phyloP scores from a whole-genome alignment of 2,888 invertebrate genomes.

The Heliconius sara region DNA sequence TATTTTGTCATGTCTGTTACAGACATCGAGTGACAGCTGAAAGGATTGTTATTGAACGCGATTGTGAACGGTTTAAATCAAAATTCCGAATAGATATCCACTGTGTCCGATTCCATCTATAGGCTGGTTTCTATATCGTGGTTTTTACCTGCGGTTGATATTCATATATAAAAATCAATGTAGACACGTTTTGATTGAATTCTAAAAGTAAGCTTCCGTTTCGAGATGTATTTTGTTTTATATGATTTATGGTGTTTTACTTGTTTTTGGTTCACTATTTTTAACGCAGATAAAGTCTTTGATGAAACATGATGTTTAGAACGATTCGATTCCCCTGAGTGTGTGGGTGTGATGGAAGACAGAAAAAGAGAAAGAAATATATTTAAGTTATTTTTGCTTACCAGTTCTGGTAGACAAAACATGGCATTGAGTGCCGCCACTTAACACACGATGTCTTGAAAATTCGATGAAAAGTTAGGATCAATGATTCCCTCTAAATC shows the following conservation, averaged over 20 bases:
- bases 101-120: conserved; percentile 26
- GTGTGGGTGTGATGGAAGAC: too few species aligned
- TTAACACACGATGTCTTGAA: too few species aligned
- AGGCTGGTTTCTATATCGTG: neutral
- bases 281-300: neutral
- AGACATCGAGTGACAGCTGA: conserved; percentile 35
- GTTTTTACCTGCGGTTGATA: neutral
- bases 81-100: conserved; percentile 20
- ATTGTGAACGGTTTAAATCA: conserved; percentile 30
- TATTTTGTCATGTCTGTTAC: conserved; percentile 28
- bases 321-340: neutral
- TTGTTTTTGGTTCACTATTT: neutral
- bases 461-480: too few species aligned
- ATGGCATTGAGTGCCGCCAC: too few species aligned
- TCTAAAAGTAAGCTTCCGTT: conserved; percentile 9
- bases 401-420: too few species aligned
- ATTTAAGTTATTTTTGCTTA: too few species aligned
- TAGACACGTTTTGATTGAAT: conserved; percentile 5
- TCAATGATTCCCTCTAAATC: too few species aligned
- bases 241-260: neutral
- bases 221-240: neutral
- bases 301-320: neutral
- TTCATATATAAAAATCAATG: neutral
- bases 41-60: conserved; percentile 38
- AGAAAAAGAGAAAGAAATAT: too few species aligned